Evolutionary conservation across 1,140 invertebrate genomes (phyloP).

Genomic region (Bombus pyrosoma): DNA sequence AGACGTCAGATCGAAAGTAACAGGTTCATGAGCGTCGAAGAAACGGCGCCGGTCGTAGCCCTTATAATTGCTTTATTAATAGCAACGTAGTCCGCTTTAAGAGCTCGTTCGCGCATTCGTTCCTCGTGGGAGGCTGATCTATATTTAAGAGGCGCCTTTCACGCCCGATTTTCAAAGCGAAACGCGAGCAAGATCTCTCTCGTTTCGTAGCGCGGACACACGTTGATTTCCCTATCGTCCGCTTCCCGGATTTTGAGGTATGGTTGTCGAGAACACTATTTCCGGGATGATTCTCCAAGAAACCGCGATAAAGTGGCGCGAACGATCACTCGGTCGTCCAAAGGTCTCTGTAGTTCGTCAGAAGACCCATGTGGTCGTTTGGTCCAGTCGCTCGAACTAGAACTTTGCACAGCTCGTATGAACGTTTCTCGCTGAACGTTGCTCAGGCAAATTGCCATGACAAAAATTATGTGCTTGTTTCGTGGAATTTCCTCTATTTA

Average conservation of each 20-base stretch:
- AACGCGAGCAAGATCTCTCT: background rate
- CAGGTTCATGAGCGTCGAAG: conserved; percentile 40
- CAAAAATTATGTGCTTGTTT: background rate
- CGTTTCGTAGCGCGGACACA: conserved; percentile 14
- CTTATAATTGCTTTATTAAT: conserved; percentile 71
- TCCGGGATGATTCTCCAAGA: conserved; percentile 52
- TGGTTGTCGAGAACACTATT: conserved; percentile 12
- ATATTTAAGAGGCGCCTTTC: conserved; percentile 60
- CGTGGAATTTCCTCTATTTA: too few species aligned
- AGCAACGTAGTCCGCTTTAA: conserved; percentile 51
- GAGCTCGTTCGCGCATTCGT: conserved; percentile 43
- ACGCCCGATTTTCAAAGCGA: background rate
- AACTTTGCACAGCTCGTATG: background rate
- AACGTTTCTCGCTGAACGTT: background rate
- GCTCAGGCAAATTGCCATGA: background rate
- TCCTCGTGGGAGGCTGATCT: conserved; percentile 59
- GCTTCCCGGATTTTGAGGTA: conserved; percentile 63
- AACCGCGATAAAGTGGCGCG: conserved; percentile 51
- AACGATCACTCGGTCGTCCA: conserved; percentile 1
- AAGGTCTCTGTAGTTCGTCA: background rate
- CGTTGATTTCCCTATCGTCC: conserved; percentile 45
- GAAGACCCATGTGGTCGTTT: background rate
- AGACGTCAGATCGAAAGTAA: conserved; percentile 40
- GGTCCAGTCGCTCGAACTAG: background rate
- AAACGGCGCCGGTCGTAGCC: conserved; percentile 55